Base-by-base conservation (phyloP, 1,140 invertebrate species). In the Coelopa frigida region DNA sequence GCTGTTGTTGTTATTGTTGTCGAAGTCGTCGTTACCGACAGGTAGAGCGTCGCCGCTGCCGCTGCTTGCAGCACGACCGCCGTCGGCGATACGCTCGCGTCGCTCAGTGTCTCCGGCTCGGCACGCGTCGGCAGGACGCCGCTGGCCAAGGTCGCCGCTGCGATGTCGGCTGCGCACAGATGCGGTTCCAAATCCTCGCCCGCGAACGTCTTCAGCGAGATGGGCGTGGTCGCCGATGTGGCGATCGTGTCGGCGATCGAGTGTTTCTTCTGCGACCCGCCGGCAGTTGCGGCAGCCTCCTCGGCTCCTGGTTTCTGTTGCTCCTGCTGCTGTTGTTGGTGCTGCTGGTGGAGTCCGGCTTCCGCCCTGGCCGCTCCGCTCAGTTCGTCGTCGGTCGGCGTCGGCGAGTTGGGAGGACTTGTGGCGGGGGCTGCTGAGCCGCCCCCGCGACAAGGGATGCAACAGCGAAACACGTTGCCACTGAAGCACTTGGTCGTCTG, bases 381-480 rank as follows among this genome's bases (percentile, higher is more conserved):
- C 20, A 39, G 33, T 22, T 31, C 31, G 41, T 45, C 54, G 57
- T 52, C 42, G 51, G 62, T 50, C 40, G 58, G 56, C 47, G 52
- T 58, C 39, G 66, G 61, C 42, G 63, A 63, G 57, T 59, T 57
- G 51, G 63, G 61, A 57, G 63, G 61, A 61, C 67, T 69, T 70
- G 67, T 70, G 54, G 67, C 70, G 70, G 72, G 74, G 73, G 75
- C 74, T 73, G 72, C 70, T 71, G 74, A 75, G 74, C 62, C 62
- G 60, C 75, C 75, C 75, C 76, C 76, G 71, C 75, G 76, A 75
- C 75, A 78, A 75, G 76, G 77, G 74, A 78, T 72, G 72, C 77
- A 78, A 73, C 76, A 78, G 72, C 76, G 77, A 75, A 78, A 78
- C 72, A 78, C 72, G 73, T 75, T 76, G 61, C 75, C 73, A 68